A percentile compares a stretch with the other conserved stretches of the same genome.
Evolutionary conservation across 1,140 invertebrate species (phyloP).

Genomic region (Caenorhabditis briggsae): DNA sequence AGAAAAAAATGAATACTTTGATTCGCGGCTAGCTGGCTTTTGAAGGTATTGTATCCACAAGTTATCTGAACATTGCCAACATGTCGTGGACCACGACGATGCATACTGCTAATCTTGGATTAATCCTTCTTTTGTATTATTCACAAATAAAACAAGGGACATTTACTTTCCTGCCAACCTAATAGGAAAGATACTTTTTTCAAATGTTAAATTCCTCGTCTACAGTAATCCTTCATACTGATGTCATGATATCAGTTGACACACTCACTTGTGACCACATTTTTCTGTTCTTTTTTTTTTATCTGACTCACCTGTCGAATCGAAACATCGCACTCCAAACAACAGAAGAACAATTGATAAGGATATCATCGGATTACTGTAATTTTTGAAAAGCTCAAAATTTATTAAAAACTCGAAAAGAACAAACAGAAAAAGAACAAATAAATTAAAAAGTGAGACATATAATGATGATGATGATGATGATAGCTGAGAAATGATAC

Average conservation of each 20-base stretch:
- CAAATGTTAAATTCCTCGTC: no score
- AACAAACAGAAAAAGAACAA: neutral
- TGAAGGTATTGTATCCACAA: no score
- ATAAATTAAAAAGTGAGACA: neutral
- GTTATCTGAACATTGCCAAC: no score
- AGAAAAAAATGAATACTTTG: no score
- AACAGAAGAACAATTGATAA: constrained; percentile 20
- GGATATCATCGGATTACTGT: constrained; percentile 17
- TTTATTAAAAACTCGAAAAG: neutral
- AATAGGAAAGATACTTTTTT: no score
- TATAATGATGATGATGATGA: neutral
- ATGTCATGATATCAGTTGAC: neutral
- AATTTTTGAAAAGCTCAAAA: no score
- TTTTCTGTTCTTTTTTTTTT: neutral
- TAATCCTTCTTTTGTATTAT: no score
- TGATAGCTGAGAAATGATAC: constrained; percentile 16
- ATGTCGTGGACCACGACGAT: no score
- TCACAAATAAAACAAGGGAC: no score
- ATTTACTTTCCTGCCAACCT: no score
- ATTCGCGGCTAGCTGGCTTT: no score
- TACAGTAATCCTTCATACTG: neutral
- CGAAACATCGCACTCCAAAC: constrained; percentile 40
- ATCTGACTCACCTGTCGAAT: constrained; percentile 32
- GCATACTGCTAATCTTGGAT: no score
- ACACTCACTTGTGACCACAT: neutral